A percentile compares a stretch with the other conserved stretches of the same genome.
Conservation (phyloP, 2,888 invertebrate genomes). For the Pseudococcus longispinus region DNA sequence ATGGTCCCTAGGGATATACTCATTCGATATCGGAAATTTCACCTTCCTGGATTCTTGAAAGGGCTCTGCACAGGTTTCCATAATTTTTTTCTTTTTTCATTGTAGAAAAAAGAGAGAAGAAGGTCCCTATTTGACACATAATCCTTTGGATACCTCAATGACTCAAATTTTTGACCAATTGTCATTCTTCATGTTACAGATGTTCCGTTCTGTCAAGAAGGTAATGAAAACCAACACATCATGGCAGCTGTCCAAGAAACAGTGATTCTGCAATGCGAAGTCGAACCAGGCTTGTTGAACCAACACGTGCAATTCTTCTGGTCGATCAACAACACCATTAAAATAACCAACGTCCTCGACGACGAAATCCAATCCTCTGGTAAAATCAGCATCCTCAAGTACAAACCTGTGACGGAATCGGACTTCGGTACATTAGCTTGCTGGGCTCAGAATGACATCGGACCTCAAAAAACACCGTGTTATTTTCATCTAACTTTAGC, state of each 20-base stretch:
- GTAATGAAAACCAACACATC: constrained; percentile 74
- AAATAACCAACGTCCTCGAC: constrained; percentile 76
- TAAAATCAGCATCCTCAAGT: constrained; percentile 67
- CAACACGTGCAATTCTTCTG: constrained; percentile 76
- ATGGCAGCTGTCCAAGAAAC: constrained; percentile 78
- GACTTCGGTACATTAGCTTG: constrained; percentile 86
- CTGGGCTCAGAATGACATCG: constrained; percentile 86
- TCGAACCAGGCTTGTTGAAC: constrained; percentile 78
- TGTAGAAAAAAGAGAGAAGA: no score
- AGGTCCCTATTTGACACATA: no score
- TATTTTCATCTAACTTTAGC: constrained; percentile 82
- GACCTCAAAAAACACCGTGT: constrained; percentile 81
- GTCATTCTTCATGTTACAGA: constrained; percentile 65
- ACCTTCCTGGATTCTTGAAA: no score
- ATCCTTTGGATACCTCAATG: background rate
- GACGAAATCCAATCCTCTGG: constrained; percentile 66
- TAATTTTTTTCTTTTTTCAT: no score
- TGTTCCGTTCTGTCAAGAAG: constrained; percentile 78
- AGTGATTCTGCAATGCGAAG: constrained; percentile 78
- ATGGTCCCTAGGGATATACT: no score
- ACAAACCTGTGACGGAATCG: constrained; percentile 66
- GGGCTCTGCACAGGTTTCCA: no score
- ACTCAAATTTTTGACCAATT: background rate
- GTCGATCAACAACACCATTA: constrained; percentile 82
- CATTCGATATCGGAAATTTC: no score